Percentiles rank a stretch among this genome's conserved stretches.
Evolutionary conservation across 2,888 invertebrate genomes (phyloP).

Genomic region (Alviniconcha strummeri): DNA sequence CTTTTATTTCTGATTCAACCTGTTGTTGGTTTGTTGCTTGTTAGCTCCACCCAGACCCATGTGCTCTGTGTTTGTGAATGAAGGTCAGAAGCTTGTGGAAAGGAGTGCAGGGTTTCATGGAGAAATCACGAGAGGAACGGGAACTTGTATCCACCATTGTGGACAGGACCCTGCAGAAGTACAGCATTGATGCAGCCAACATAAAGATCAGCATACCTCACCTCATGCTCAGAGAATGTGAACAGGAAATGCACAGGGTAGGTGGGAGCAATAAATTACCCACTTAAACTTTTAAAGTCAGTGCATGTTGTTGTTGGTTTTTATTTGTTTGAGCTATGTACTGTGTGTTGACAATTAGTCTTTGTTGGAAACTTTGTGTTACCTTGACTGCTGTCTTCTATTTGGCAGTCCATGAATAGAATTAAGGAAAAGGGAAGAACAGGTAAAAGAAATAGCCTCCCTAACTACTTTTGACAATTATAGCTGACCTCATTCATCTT

Average conservation of each 20-base stretch:
- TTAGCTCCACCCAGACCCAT: no score
- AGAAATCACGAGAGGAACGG: conserved; percentile 48
- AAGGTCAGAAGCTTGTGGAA: conserved; percentile 67
- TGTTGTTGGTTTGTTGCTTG: neutral
- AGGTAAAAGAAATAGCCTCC: no score
- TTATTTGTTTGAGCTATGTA: no score
- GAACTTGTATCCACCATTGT: conserved; percentile 66
- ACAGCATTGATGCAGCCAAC: conserved; percentile 58
- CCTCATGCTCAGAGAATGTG: conserved; percentile 65
- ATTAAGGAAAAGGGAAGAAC: no score
- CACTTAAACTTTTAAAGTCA: no score
- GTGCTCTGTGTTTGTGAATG: neutral
- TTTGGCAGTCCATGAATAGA: no score
- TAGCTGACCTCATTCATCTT: no score
- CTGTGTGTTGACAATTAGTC: no score
- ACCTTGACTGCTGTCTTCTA: no score
- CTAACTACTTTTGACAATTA: no score
- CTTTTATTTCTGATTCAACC: neutral
- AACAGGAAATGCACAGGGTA: conserved; percentile 67
- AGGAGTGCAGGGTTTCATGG: conserved; percentile 56
- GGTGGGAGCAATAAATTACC: conserved; percentile 7
- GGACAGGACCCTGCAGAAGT: conserved; percentile 55
- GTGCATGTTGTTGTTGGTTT: no score
- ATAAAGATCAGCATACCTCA: conserved; percentile 67
- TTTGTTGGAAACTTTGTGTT: no score